These are phyloP conservation scores for Gymnoscopelus braueri DNA, from an alignment of 2,797 vertebrate species.

Conservation along the genomic window DNA sequence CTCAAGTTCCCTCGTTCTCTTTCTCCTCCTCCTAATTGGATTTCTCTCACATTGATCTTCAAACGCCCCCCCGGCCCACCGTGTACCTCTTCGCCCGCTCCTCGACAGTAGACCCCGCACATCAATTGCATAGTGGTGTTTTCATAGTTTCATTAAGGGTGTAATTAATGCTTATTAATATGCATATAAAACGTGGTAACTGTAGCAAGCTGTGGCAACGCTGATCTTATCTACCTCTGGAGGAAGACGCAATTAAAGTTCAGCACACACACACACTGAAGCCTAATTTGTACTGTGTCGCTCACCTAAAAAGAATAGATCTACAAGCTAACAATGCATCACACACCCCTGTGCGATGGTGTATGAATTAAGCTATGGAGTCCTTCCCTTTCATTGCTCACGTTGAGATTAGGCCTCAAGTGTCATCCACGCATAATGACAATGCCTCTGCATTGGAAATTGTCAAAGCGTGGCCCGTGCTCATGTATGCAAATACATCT, in stretches of 20 bases:
- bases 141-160: constrained; percentile 85
- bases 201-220: constrained; percentile 57
- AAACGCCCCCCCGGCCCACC: constrained; percentile 63
- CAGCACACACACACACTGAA: no score
- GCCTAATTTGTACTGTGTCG: no score
- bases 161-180: constrained; percentile 87
- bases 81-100: constrained; percentile 57
- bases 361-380: constrained; percentile 42
- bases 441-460: constrained; percentile 65
- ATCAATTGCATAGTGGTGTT: constrained; percentile 78
- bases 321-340: no score
- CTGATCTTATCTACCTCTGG: constrained; percentile 69
- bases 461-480: constrained; percentile 63
- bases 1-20: constrained; percentile 70
- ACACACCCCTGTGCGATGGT: no score
- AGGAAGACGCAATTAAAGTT: constrained; percentile 81
- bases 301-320: no score
- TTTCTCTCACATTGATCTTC: constrained; percentile 85
- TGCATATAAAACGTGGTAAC: constrained; percentile 78
- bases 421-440: constrained; percentile 69
- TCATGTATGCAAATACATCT: constrained; percentile 64
- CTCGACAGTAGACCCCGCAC: constrained; percentile 72
- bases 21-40: constrained; percentile 82
- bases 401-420: constrained; percentile 73
- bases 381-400: constrained; percentile 65